Evolutionary conservation across 2,888 invertebrate species (phyloP), one percentile per base, ranked within the genome.

Genomic region (Steinernema hermaphroditum): DNA sequence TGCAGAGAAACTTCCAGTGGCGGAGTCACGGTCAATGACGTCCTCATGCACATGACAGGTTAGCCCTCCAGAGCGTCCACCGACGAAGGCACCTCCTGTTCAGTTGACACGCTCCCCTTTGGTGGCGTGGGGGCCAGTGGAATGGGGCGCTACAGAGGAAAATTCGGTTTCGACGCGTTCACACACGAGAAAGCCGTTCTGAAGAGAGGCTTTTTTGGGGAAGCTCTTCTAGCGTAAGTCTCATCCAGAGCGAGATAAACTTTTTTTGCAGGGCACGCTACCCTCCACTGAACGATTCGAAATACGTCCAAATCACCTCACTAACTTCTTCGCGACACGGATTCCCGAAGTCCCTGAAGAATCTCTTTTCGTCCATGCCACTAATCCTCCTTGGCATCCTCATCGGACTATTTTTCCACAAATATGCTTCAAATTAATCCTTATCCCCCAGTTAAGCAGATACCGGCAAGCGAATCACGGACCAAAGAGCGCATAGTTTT

Each of bases 21-120:
- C 77, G 92, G 92, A 78, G 90, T 92, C 85, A 90, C 91, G 86
- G 89, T 93, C 86, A 96, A 96, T 89, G 95, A 96, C 88, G 91
- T 91, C 37, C 87, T 95, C 75, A 90, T 93, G 90, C 94, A 95
- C 85, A 90, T 90, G 87, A 90, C 90, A 90, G 90, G 91, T 91
- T 89, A 86, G 86, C 16, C 32, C 8, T 9, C 29, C 16, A 29
- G 34, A 37, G 24, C 6, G 12, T 90, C 90, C 9, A 93, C 97
- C 69, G 97, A 96, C 1, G 87, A 89, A 82, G 94, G 94, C 87
- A 97, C 97, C 46, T 93, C 94, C 89, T 95, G n/a, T n/a, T n/a
- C n/a, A n/a, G n/a, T n/a, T n/a, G n/a, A n/a, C n/a, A n/a, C n/a
- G n/a, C n/a, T n/a, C n/a, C n/a, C n/a, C n/a, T n/a, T n/a, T n/a